Percentiles rank a stretch among this genome's conserved stretches.
Conservation (phyloP, 1,140 invertebrate genomes). For the Helicoverpa armigera region DNA sequence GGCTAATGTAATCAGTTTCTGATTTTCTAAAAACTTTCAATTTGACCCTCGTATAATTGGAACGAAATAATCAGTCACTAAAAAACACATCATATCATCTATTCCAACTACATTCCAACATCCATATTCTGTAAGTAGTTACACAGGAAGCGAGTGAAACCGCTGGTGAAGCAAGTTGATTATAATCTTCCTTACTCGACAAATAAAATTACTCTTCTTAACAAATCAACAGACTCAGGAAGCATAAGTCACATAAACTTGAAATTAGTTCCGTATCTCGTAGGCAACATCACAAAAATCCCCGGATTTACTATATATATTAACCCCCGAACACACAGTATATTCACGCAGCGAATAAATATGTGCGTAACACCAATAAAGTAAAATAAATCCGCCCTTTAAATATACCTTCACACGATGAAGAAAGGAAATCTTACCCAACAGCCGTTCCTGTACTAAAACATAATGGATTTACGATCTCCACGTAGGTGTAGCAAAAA, state of each 20-base stretch:
- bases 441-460: conserved; percentile 14
- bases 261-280: not conserved
- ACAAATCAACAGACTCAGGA: not conserved
- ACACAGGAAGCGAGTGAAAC: too few relatives aligned
- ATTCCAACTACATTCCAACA: too few relatives aligned
- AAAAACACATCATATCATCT: too few relatives aligned
- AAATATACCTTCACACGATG: conserved; percentile 8
- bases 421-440: conserved; percentile 12
- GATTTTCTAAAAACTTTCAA: too few relatives aligned
- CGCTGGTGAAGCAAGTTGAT: too few relatives aligned
- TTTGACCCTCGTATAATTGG: too few relatives aligned
- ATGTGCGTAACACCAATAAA: conserved; percentile 22
- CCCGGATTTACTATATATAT: not conserved
- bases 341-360: conserved; percentile 11
- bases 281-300: not conserved
- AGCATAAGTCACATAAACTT: not conserved
- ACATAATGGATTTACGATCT: conserved; percentile 27
- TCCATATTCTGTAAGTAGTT: too few relatives aligned
- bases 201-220: not conserved
- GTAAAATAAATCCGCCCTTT: conserved; percentile 21
- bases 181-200: too few relatives aligned
- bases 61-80: too few relatives aligned
- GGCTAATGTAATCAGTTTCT: too few relatives aligned
- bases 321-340: not conserved
- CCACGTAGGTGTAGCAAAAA: not conserved